Percentiles rank a stretch among this genome's conserved stretches.
Conservation (phyloP, 2,888 invertebrate species). For the Dolomedes plantarius region DNA sequence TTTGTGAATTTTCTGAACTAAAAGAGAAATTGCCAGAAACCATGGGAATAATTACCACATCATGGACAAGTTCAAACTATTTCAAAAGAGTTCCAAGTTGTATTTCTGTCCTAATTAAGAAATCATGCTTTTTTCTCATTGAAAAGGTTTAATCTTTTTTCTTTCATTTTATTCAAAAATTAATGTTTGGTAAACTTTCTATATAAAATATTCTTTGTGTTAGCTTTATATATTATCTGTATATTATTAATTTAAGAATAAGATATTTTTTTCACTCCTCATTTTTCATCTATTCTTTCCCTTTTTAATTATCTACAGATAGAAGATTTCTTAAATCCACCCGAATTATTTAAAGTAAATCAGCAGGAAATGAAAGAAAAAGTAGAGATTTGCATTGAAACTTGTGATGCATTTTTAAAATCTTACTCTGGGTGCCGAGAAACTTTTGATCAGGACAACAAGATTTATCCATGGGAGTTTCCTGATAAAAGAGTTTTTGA, state of each 20-base stretch:
- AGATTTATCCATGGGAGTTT: slow-evolving; percentile 60
- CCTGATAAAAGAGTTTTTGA: slow-evolving; percentile 57
- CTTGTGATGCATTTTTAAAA: slow-evolving; percentile 32
- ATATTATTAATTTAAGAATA: no score
- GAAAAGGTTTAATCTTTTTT: slow-evolving; percentile 42
- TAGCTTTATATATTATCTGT: no score
- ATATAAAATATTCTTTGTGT: no score
- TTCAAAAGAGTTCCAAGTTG: slow-evolving; percentile 53
- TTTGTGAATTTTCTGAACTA: slow-evolving; percentile 15
- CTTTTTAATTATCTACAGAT: slow-evolving; percentile 8
- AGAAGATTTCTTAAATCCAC: slow-evolving; percentile 25
- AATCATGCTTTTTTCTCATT: slow-evolving; percentile 28
- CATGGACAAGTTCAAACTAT: slow-evolving; percentile 56
- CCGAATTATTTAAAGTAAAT: slow-evolving; percentile 29
- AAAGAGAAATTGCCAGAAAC: slow-evolving; percentile 3
- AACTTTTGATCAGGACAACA: neutral
- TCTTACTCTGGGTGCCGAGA: slow-evolving; percentile 50
- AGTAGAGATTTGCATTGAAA: slow-evolving; percentile 28
- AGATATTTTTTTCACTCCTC: no score
- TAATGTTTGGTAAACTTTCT: no score
- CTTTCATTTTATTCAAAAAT: no score
- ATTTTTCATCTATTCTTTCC: no score
- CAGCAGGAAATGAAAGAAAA: slow-evolving; percentile 11
- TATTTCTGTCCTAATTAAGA: slow-evolving; percentile 41
- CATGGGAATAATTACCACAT: slow-evolving; percentile 28